phyloP scores from a whole-genome alignment of 2,888 invertebrate species.

The Coenonympha arcania region DNA sequence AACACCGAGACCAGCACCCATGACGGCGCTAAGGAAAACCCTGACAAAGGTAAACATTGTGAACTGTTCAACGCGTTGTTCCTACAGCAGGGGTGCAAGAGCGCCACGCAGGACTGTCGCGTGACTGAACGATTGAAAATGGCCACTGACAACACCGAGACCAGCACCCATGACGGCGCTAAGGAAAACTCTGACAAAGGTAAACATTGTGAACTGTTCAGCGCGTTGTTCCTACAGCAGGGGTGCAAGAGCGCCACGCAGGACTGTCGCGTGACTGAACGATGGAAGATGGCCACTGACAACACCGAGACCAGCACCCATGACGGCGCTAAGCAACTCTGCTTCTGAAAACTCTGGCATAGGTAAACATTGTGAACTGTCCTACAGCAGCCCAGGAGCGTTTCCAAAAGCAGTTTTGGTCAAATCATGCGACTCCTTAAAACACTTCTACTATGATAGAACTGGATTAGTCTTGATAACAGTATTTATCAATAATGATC shows the following conservation, averaged over 20 bases:
- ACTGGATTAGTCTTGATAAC: no score
- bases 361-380: conserved; percentile 48
- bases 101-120: conserved; percentile 46
- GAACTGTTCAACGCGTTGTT: not conserved
- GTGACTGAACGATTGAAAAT: conserved; percentile 59
- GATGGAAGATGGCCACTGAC: conserved; percentile 68
- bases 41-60: conserved; percentile 61
- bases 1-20: conserved; percentile 65
- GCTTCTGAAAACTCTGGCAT: conserved; percentile 64
- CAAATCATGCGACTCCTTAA: no score
- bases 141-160: conserved; percentile 70
- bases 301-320: conserved; percentile 65
- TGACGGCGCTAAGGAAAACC: conserved; percentile 61
- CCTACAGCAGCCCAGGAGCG: no score
- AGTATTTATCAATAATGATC: no score
- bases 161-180: conserved; percentile 62
- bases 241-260: conserved; percentile 46
- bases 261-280: conserved; percentile 50
- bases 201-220: conserved; percentile 30
- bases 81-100: conserved; percentile 69
- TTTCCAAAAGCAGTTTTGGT: no score
- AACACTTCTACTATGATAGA: no score
- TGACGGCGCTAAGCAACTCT: conserved; percentile 60
- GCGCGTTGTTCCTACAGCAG: conserved; percentile 63
- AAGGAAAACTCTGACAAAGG: conserved; percentile 66